A percentile compares a stretch with the other conserved stretches of the same genome.
Conservation (phyloP, 2,888 invertebrate species). For the Vanessa cardui region DNA sequence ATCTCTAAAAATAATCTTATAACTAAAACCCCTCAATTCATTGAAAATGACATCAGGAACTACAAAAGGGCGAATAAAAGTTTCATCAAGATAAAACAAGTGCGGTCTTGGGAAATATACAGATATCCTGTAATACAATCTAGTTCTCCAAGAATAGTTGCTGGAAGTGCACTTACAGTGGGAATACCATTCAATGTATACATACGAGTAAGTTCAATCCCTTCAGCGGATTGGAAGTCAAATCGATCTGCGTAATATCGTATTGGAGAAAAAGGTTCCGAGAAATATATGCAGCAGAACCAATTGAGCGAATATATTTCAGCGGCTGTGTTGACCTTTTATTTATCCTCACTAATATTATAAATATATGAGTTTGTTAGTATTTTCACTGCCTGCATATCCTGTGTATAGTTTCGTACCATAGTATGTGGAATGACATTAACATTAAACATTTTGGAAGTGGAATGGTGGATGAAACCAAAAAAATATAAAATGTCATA, state of each 20-base stretch:
- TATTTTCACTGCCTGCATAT: too few relatives aligned
- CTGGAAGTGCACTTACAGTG: slow-evolving; percentile 27
- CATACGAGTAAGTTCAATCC: slow-evolving; percentile 7
- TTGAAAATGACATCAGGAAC: not conserved
- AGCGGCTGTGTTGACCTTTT: not conserved
- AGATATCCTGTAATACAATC: slow-evolving; percentile 12
- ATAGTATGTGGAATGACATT: too few relatives aligned
- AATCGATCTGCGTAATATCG: not conserved
- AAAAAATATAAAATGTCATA: too few relatives aligned
- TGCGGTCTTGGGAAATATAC: slow-evolving; percentile 10
- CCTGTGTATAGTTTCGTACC: too few relatives aligned
- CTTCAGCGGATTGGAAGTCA: slow-evolving; percentile 16
- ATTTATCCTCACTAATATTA: not conserved
- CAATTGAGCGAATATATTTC: not conserved
- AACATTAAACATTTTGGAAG: too few relatives aligned
- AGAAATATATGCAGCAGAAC: not conserved
- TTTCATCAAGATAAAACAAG: slow-evolving; percentile 28
- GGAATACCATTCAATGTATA: slow-evolving; percentile 11
- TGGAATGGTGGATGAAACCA: too few relatives aligned
- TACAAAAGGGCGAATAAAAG: slow-evolving; percentile 15
- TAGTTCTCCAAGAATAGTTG: slow-evolving; percentile 11
- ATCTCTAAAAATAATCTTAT: too few relatives aligned
- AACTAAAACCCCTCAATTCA: not conserved
- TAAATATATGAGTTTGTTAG: not conserved
- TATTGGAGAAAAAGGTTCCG: slow-evolving; percentile 6